Percentiles rank a stretch among this genome's conserved stretches.
Evolutionary conservation across 1,140 invertebrate species (phyloP).

Genomic region (Sycophila sp.): DNA sequence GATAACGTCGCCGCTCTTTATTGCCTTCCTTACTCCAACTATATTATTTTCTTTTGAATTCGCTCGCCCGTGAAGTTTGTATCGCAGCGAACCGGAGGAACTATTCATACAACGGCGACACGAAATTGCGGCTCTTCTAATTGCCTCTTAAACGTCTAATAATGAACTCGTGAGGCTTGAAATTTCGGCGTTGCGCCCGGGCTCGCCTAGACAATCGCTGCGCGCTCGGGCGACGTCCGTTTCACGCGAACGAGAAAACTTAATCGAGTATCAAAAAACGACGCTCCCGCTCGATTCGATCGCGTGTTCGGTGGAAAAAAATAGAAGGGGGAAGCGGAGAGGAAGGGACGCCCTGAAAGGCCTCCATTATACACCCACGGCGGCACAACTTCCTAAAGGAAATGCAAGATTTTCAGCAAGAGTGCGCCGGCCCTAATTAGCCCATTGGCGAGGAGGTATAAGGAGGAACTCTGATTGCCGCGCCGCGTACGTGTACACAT

Average conservation of each 20-base stretch:
- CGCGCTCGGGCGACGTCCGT: background rate
- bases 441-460: slow-evolving; percentile 23
- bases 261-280: background rate
- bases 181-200: no score
- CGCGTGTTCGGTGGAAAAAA: background rate
- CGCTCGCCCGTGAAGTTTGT: no score
- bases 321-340: background rate
- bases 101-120: no score
- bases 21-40: no score
- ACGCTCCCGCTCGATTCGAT: background rate
- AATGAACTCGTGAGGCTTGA: no score
- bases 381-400: background rate
- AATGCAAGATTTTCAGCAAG: slow-evolving; percentile 27
- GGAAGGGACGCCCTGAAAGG: background rate
- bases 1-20: no score
- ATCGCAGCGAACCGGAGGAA: no score
- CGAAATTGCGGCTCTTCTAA: no score
- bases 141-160: background rate
- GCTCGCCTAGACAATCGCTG: no score
- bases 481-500: slow-evolving; percentile 29
- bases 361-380: background rate
- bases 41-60: no score
- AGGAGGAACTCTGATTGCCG: slow-evolving; percentile 32
- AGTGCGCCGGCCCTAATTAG: slow-evolving; percentile 37
- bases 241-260: background rate